Conservation (phyloP, 2,113 vertebrate genomes). For the Bungarus multicinctus region DNA sequence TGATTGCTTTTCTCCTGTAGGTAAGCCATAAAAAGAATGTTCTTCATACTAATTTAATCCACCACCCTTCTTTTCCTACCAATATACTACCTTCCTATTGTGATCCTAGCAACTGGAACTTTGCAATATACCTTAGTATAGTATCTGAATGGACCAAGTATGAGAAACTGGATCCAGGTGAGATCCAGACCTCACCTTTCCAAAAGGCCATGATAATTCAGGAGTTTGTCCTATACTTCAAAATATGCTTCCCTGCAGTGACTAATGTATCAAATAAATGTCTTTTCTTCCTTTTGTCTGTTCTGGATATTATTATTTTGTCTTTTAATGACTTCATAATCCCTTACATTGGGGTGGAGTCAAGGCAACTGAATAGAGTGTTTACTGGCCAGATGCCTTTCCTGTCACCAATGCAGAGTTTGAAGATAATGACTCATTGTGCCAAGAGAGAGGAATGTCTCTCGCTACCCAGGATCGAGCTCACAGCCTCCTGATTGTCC, state of each 20-base stretch:
- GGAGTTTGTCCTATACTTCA: background rate
- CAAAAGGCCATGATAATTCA: background rate
- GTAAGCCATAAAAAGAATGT: background rate
- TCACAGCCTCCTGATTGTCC: no score
- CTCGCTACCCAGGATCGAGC: no score
- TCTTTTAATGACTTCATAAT: no score
- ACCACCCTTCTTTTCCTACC: background rate
- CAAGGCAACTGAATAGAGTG: no score
- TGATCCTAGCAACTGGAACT: background rate
- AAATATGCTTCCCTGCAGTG: background rate
- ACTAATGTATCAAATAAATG: background rate
- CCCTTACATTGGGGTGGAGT: no score
- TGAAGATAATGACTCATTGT: no score
- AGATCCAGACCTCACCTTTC: background rate
- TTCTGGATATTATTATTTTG: background rate
- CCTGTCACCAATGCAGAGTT: no score
- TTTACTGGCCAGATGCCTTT: no score
- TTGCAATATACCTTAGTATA: background rate
- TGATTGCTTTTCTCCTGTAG: background rate
- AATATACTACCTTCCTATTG: background rate
- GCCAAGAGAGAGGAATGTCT: no score
- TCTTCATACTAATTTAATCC: background rate
- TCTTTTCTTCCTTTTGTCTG: background rate
- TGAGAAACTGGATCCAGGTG: background rate
- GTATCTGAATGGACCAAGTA: background rate